These are phyloP conservation scores for Pitta sordida DNA, from an alignment of 2,113 vertebrate genomes.

Conservation along the genomic window DNA sequence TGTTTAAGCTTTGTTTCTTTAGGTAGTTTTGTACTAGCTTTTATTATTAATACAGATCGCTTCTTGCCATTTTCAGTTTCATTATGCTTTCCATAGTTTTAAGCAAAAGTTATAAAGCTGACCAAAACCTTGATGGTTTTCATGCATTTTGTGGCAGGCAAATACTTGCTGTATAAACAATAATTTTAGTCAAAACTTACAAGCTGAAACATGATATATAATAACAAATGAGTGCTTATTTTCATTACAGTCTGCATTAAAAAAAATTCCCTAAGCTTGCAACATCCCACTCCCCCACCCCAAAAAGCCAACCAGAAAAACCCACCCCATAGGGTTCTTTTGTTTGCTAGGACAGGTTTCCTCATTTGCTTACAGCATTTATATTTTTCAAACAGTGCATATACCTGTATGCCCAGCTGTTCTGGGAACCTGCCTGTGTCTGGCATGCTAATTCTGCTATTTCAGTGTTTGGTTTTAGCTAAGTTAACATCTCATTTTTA, in stretches of 20 bases:
- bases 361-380: background rate
- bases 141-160: background rate
- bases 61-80: background rate
- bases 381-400: background rate
- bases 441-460: background rate
- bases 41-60: background rate
- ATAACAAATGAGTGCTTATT: background rate
- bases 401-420: background rate
- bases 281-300: background rate
- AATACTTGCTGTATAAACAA: background rate
- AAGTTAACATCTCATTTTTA: background rate
- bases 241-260: background rate
- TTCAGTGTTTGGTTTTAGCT: conserved; percentile 8
- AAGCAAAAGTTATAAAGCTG: background rate
- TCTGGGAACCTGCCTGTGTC: background rate
- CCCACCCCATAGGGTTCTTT: background rate
- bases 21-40: background rate
- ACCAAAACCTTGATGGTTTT: background rate
- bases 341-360: background rate
- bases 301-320: background rate
- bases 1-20: background rate
- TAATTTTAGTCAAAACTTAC: background rate
- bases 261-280: background rate
- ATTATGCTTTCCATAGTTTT: background rate
- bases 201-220: background rate